These are phyloP conservation scores for Deilephila porcellus DNA, from an alignment of 2,888 invertebrate species.

Conservation along the genomic window DNA sequence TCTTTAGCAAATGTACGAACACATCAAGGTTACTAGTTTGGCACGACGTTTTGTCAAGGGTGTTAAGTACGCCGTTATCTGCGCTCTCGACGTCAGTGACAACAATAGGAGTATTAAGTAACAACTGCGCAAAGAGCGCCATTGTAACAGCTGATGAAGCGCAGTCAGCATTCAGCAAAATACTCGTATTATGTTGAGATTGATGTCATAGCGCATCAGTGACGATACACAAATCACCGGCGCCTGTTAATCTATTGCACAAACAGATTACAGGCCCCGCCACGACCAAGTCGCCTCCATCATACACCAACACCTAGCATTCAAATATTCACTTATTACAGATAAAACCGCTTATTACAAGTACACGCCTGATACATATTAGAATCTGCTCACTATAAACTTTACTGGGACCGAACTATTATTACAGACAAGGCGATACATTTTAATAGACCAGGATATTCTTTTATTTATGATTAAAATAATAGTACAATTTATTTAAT, in stretches of 20 bases:
- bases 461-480: not conserved
- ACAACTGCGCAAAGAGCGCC: no score
- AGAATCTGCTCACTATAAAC: not conserved
- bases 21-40: no score
- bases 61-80: no score
- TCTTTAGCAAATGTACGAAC: no score
- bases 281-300: not conserved
- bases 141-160: no score
- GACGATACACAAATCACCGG: not conserved
- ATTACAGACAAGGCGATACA: not conserved
- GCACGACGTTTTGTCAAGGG: no score
- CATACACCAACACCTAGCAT: not conserved
- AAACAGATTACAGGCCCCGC: not conserved
- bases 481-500: not conserved
- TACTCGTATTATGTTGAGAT: no score
- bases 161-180: no score
- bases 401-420: slow-evolving; percentile 8
- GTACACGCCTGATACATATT: not conserved
- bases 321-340: not conserved
- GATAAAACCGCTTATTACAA: not conserved
- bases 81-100: no score
- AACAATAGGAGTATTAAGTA: no score
- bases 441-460: not conserved
- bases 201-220: not conserved
- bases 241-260: not conserved